Base-by-base conservation (phyloP, 2,113 vertebrate genomes). In the Chaetorhynchus papuensis region DNA sequence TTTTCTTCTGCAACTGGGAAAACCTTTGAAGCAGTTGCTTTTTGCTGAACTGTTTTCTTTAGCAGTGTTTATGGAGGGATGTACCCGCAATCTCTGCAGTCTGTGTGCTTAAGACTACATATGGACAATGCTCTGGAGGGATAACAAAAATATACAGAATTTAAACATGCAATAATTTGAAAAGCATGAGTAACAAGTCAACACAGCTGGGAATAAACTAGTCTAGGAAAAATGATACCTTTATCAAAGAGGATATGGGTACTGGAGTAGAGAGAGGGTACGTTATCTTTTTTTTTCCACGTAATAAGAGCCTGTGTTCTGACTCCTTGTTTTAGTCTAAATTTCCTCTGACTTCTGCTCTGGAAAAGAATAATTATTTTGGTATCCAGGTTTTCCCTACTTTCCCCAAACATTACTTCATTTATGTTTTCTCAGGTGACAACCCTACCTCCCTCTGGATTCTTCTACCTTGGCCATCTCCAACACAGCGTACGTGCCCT, bases 351-450 rank as follows among this genome's bases (percentile, higher is more conserved):
- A 71, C 28, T 24, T 71, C 59, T 63, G 6, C 66, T 57, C 54
- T 61, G 45, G 30, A 90, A 81, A 57, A 50, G 60, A 18, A 6
- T 3, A 35, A 23, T 66, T 85, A 13, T 23, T 79, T 89, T 89
- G 87, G 30, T 52, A 77, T 69, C 61, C 63, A 94, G 47, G 59
- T 69, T 97, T 85, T 93, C 66, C 78, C 91, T 90, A 24, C 83
- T 90, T 78, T 90, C 89, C 95, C 95, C 93, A 90, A 93, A 86
- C 53, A 53, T 91, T 94, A 65, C 90, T 93, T 83, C 70, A 87
- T 90, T 94, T 97, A 93, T 97, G 68, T 96, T 95, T 97, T 91
- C 86, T 84, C 94, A 87, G 88, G 89, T 91, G 92, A 65, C 87
- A 95, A 33, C 88, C 79, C 33, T 91, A 30, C 88, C 74, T 95